Base-by-base conservation (phyloP, 2,113 vertebrate genomes). In the Tachuris rubrigastra region DNA sequence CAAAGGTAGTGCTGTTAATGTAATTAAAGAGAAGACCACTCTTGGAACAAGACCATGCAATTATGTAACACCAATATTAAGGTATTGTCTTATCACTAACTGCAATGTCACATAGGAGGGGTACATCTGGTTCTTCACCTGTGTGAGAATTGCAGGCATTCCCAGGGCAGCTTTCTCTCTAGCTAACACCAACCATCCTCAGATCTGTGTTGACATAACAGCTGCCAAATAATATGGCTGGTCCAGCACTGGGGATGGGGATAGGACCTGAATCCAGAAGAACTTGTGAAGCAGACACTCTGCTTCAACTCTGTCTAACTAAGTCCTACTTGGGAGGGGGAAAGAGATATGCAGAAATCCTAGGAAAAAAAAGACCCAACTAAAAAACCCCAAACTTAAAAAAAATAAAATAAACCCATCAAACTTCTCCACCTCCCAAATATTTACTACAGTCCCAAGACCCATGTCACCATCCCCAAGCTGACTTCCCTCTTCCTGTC, bases 291-390 rank as follows among this genome's bases (percentile, higher is more conserved):
- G 42, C 10, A 87, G 23, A 75, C 6, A 58, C 25, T 62, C 37
- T 25, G 10, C 6, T 11, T 28, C 13, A 23, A 39, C 7, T 7
- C 33, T 50, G 25, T 8, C n/a, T 60, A 73, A 66, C 1, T 22
- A 47, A 78, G 28, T 2, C 11, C 13, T 10, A 1, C 2, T 53
- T 2, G 1, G 8, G 14, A 30, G 1, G 1, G 1, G 10, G 2
- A 2, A 23, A 5, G 9, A 44, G 9, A 8, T 24, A 8, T 23
- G 24, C 17, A 12, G 35, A 84, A 93, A 80, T 59, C 9, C 6
- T 16, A 65, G 12, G 9, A 5, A 19, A 35, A 92, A n/a, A 46
- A 76, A 73, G 50, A 42, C 23, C 12, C 10, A 44, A 30, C 3
- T 14, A 12, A 75, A 87, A 42, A 3, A 0, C 3, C 4, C 13